phyloP scores from a whole-genome alignment of 2,797 vertebrate species.

The Paratrypauchen microcephalus region DNA sequence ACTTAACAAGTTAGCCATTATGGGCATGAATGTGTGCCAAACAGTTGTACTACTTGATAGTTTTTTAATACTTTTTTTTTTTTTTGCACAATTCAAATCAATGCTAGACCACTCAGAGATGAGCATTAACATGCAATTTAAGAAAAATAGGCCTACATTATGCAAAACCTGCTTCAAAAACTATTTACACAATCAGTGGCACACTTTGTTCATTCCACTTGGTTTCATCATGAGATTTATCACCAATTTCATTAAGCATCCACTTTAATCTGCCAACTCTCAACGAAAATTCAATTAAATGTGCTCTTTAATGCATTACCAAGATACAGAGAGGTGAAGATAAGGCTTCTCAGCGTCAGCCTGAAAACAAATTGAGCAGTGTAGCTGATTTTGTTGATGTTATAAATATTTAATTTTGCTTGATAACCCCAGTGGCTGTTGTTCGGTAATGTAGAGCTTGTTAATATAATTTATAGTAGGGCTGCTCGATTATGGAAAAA shows the following conservation, averaged over 20 bases:
- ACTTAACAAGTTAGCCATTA: not conserved
- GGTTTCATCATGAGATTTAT: constrained; percentile 41
- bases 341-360: constrained; percentile 17
- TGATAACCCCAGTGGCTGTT: constrained; percentile 21
- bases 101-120: not conserved
- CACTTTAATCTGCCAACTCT: constrained; percentile 40
- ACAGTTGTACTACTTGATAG: not conserved
- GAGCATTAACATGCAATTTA: not conserved
- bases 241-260: constrained; percentile 50
- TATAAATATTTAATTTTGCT: constrained; percentile 45
- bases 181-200: constrained; percentile 31
- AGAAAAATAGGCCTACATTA: not conserved
- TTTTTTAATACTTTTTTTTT: not conserved
- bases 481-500: too few relatives aligned
- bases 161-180: constrained; percentile 25
- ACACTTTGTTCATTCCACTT: constrained; percentile 26
- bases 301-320: constrained; percentile 34
- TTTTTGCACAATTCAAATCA: not conserved
- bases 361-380: constrained; percentile 46
- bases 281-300: constrained; percentile 54
- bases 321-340: constrained; percentile 24
- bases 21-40: not conserved
- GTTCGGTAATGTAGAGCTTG: constrained; percentile 29
- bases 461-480: constrained; percentile 4
- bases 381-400: constrained; percentile 45